These are phyloP conservation scores for Dipus sagitta DNA, from an alignment of 2,797 vertebrate species.

Conservation along the genomic window DNA sequence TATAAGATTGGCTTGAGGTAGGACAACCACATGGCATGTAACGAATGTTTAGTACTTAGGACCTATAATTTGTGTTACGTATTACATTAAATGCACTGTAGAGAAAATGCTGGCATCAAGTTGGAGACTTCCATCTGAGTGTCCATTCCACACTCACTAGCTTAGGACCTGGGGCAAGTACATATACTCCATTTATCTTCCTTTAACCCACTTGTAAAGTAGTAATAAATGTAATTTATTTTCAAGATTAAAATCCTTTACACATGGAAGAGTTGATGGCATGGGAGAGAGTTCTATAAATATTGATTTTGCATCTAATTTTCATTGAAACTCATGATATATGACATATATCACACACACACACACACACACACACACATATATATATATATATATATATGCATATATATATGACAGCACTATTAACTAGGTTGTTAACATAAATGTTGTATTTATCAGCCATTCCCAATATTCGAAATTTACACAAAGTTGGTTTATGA, in stretches of 20 bases:
- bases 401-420: background rate
- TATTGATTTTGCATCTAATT: slow-evolving; percentile 18
- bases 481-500: slow-evolving; percentile 6
- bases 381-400: too few relatives aligned
- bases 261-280: background rate
- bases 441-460: background rate
- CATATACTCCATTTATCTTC: background rate
- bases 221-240: background rate
- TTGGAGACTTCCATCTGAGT: background rate
- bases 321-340: slow-evolving; percentile 28
- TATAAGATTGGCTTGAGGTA: background rate
- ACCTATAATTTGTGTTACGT: background rate
- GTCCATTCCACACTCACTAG: background rate
- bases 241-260: slow-evolving; percentile 30
- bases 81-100: background rate
- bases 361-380: too few relatives aligned
- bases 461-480: background rate
- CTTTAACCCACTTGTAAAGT: background rate
- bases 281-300: background rate
- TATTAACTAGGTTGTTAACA: slow-evolving; percentile 17
- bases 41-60: background rate
- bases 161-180: background rate
- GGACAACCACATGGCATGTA: background rate
- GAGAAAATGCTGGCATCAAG: background rate
- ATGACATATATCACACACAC: too few relatives aligned